These are phyloP conservation scores for Diphyllodes magnificus DNA, from an alignment of 2,113 vertebrate species.

Conservation along the genomic window DNA sequence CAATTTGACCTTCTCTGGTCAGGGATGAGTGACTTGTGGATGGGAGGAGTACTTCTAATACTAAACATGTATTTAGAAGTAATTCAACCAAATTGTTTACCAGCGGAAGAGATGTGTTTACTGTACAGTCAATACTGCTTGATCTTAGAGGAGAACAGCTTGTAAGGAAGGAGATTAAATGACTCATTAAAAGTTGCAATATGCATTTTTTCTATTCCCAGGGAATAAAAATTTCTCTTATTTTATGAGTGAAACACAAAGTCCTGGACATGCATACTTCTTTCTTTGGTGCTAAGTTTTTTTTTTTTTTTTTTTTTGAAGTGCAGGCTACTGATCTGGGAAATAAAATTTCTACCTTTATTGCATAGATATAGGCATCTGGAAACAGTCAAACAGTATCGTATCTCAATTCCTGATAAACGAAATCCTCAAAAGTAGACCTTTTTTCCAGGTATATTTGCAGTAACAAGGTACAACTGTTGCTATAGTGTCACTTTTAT, in stretches of 20 bases:
- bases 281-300: not conserved
- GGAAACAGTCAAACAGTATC: not conserved
- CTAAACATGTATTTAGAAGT: not conserved
- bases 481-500: not conserved
- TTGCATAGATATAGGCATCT: not conserved
- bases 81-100: conserved; percentile 13
- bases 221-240: not conserved
- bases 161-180: not conserved
- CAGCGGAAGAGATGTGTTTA: not conserved
- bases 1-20: not conserved
- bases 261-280: not conserved
- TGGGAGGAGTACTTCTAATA: not conserved
- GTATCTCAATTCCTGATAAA: not conserved
- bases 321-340: not conserved
- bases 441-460: not conserved
- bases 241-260: not conserved
- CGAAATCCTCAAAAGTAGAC: not conserved
- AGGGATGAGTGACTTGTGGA: not conserved
- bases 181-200: not conserved
- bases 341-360: not conserved
- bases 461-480: not conserved
- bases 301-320: not conserved
- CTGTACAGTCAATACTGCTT: conserved; percentile 16
- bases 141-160: not conserved
- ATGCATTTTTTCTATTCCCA: not conserved